Conservation (phyloP, 1,140 invertebrate species). For the Drosophila trapezifrons region DNA sequence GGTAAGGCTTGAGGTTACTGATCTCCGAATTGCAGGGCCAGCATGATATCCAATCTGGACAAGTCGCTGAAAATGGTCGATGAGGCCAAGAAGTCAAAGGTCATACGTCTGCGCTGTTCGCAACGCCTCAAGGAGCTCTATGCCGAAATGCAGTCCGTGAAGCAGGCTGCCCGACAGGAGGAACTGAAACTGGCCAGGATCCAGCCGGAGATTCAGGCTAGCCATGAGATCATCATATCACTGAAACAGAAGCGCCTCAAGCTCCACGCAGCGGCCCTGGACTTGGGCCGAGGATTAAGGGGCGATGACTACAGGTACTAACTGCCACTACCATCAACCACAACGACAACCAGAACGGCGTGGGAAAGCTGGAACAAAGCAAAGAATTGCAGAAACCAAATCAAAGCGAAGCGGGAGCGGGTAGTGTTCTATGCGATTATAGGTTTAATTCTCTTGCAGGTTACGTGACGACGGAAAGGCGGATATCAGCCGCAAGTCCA, state of each 20-base stretch:
- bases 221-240: constrained; percentile 72
- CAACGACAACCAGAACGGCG: constrained; percentile 49
- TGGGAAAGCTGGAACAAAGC: constrained; percentile 47
- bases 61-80: constrained; percentile 70
- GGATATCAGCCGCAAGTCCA: constrained; percentile 49
- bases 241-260: constrained; percentile 74
- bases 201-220: constrained; percentile 72
- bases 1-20: too few species aligned
- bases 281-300: constrained; percentile 67
- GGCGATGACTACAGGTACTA: constrained; percentile 80
- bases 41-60: constrained; percentile 69
- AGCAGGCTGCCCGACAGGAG: constrained; percentile 57
- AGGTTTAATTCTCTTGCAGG: constrained; percentile 55
- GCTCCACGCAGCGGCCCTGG: constrained; percentile 63
- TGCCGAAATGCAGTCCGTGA: constrained; percentile 67
- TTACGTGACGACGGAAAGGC: constrained; percentile 54
- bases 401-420: constrained; percentile 16
- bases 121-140: constrained; percentile 64
- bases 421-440: constrained; percentile 12
- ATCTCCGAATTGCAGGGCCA: constrained; percentile 35
- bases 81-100: constrained; percentile 67
- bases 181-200: constrained; percentile 66
- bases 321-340: constrained; percentile 34
- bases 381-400: constrained; percentile 21
- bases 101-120: constrained; percentile 56